Evolutionary conservation across 2,797 vertebrate genomes (phyloP), one percentile per base, ranked within the genome.

Genomic region (Manis javanica): DNA sequence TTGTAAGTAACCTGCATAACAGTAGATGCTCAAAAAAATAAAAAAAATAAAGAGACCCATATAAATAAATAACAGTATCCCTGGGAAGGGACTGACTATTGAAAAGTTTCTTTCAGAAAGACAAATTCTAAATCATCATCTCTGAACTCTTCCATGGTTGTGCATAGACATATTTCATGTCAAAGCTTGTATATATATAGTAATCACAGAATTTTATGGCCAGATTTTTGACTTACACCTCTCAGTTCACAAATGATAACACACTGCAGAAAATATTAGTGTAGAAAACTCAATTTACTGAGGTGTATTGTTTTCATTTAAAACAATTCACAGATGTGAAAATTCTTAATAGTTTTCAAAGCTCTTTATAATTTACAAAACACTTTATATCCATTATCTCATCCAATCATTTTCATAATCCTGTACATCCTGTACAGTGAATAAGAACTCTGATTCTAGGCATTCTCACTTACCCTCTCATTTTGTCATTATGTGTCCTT

Each of bases 211-310:
- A 71, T 81, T 94, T 92, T 77, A 77, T 42, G 23, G 39, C 53
- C 61, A 88, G 24, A 24, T 75, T 88, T 87, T 81, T 59, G 71
- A 68, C 31, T 95, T 86, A 57, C 3, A 49, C 72, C 49, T 84
- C 69, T 96, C 21, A 79, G 86, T 96, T 91, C 91, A 37, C 34
- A 77, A 51, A 87, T n/a, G 46, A 72, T 79, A 31, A 71, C 71
- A 69, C 14, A 83, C 14, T 61, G 18, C 29, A 87, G 64, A 91
- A 64, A 86, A 96, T 59, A 2, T 24, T 94, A 74, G 34, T 51
- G 6, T 66, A 37, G 91, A 77, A 29, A 71, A 46, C 14, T 90
- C 46, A 34, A 34, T 93, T 55, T 72, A 51, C 64, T 91, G 57
- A 64, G 18, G 8, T 51, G 1, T 31, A 57, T 23, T 39, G 16